Conservation (phyloP, 2,797 vertebrate species). For the Poecilia gillii region DNA sequence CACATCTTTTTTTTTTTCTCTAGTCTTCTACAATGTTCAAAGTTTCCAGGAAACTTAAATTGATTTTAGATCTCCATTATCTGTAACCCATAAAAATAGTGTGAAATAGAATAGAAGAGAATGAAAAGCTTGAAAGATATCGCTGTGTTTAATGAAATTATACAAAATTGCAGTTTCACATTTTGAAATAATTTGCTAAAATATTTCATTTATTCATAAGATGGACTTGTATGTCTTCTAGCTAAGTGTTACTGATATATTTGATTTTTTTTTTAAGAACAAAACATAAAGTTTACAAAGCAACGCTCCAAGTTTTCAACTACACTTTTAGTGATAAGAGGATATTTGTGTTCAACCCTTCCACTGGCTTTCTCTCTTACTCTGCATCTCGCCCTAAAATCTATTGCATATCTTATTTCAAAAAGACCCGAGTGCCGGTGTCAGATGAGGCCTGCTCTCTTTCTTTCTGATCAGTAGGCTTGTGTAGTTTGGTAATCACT, state of each 20-base stretch:
- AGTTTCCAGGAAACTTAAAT: neutral
- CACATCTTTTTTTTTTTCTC: neutral
- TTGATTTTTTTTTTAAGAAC: neutral
- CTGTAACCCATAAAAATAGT: neutral
- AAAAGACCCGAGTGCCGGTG: slow-evolving; percentile 31
- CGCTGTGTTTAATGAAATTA: neutral
- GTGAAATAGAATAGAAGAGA: neutral
- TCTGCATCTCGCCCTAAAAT: slow-evolving; percentile 14
- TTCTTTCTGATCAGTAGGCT: neutral
- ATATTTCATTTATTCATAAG: too few relatives aligned
- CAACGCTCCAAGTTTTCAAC: neutral
- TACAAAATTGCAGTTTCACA: too few relatives aligned
- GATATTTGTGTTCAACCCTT: neutral
- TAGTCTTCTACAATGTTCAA: neutral
- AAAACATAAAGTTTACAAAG: neutral
- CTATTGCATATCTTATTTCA: slow-evolving; percentile 40
- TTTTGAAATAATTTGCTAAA: too few relatives aligned
- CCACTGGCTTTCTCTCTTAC: slow-evolving; percentile 6
- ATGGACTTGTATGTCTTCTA: neutral
- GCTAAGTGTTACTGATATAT: neutral
- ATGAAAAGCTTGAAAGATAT: neutral
- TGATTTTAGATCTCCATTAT: neutral
- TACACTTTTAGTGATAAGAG: neutral
- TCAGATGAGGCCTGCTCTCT: slow-evolving; percentile 25
- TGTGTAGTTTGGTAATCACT: slow-evolving; percentile 24